These are phyloP conservation scores for Trachelus troglodyta DNA, from an alignment of 2,888 invertebrate species.

Conservation along the genomic window DNA sequence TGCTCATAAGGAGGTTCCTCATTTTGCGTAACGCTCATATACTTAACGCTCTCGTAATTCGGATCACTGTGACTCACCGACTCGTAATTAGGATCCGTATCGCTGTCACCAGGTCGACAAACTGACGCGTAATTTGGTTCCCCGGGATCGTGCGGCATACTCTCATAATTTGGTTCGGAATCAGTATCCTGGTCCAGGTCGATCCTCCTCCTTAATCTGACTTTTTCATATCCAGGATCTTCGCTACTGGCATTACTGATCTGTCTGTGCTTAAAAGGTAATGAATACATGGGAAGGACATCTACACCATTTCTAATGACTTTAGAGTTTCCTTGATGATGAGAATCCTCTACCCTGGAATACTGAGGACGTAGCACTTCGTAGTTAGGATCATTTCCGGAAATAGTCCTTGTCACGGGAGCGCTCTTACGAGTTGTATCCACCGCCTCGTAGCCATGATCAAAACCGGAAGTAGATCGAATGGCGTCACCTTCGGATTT, in stretches of 20 bases:
- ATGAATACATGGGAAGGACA: conserved; percentile 44
- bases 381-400: conserved; percentile 82
- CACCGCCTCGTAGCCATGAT: conserved; percentile 81
- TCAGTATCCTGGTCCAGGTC: conserved; percentile 67
- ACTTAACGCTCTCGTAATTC: conserved; percentile 86
- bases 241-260: conserved; percentile 61
- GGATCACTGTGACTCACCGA: conserved; percentile 78
- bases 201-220: conserved; percentile 50
- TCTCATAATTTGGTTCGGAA: conserved; percentile 82
- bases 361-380: conserved; percentile 77
- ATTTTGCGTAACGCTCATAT: conserved; percentile 71
- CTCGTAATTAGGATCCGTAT: conserved; percentile 80
- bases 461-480: conserved; percentile 55
- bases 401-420: conserved; percentile 66
- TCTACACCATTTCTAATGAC: conserved; percentile 45
- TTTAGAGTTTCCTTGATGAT: conserved; percentile 16
- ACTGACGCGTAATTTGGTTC: conserved; percentile 73
- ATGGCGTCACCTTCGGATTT: conserved; percentile 69
- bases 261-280: conserved; percentile 57
- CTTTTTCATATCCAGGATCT: conserved; percentile 70
- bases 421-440: conserved; percentile 35
- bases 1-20: conserved; percentile 72
- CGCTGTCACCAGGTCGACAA: conserved; percentile 72
- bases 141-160: conserved; percentile 71
- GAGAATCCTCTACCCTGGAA: conserved; percentile 16